These are phyloP conservation scores for Tuta absoluta DNA, from an alignment of 2,888 invertebrate genomes.

Conservation along the genomic window DNA sequence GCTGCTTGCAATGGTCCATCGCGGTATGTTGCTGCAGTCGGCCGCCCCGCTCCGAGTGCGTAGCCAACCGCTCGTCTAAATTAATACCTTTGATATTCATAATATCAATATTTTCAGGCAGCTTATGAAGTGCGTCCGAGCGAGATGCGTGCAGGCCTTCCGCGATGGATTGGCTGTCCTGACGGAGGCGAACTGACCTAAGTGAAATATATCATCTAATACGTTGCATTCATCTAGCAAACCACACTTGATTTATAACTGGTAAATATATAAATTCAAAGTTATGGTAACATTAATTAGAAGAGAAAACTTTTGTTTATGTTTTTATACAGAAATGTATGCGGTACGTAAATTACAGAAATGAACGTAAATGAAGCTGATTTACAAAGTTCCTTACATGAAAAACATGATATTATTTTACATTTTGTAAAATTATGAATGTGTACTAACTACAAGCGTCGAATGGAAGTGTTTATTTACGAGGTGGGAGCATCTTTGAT, in stretches of 20 bases:
- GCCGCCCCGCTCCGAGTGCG: conserved; percentile 55
- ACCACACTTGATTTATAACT: conserved; percentile 33
- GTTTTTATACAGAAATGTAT: not conserved
- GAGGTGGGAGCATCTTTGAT: conserved; percentile 68
- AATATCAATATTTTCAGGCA: conserved; percentile 77
- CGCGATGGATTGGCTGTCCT: conserved; percentile 71
- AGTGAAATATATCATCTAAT: conserved; percentile 48
- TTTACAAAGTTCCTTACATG: conserved; percentile 18
- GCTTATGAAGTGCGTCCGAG: conserved; percentile 69
- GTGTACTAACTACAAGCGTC: conserved; percentile 37
- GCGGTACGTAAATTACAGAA: conserved; percentile 13
- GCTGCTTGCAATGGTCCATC: conserved; percentile 74
- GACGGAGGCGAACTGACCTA: conserved; percentile 57
- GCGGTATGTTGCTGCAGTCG: conserved; percentile 57
- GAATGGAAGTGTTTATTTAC: conserved; percentile 59
- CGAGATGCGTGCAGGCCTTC: conserved; percentile 65
- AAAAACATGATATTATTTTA: conserved; percentile 15
- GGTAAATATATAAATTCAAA: conserved; percentile 15
- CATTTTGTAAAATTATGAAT: conserved; percentile 31
- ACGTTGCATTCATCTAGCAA: conserved; percentile 45
- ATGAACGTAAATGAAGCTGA: conserved; percentile 18
- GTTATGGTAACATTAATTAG: conserved; percentile 11
- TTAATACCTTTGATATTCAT: conserved; percentile 79
- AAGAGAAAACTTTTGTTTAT: conserved; percentile 9
- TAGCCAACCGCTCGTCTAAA: conserved; percentile 69